These are phyloP conservation scores for Mergus octosetaceus DNA, from an alignment of 2,797 vertebrate species.

Conservation along the genomic window DNA sequence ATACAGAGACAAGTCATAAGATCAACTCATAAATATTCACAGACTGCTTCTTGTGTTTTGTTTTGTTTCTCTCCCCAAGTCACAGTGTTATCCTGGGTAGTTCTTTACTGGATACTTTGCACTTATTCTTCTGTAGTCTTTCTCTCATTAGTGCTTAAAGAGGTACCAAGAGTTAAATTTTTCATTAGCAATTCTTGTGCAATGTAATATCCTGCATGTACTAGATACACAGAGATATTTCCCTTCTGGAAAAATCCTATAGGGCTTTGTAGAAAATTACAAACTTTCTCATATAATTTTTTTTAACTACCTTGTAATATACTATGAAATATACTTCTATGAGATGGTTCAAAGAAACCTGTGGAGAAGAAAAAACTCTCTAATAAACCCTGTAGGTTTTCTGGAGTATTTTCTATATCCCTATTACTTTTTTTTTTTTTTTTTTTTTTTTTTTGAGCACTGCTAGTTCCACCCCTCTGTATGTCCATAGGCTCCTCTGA, in stretches of 20 bases:
- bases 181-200: conserved; percentile 71
- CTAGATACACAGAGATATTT: conserved; percentile 47
- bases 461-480: background rate
- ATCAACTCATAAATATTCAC: conserved; percentile 80
- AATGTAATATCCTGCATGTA: conserved; percentile 56
- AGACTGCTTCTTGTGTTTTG: conserved; percentile 46
- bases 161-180: conserved; percentile 71
- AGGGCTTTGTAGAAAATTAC: conserved; percentile 46
- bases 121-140: conserved; percentile 52
- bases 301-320: conserved; percentile 29
- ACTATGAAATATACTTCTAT: conserved; percentile 24
- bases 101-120: conserved; percentile 54
- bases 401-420: conserved; percentile 18
- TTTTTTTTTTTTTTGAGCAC: conserved; percentile 20
- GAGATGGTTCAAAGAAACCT: conserved; percentile 3
- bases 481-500: background rate
- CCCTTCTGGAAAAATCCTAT: conserved; percentile 56
- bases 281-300: conserved; percentile 54
- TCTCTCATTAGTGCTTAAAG: conserved; percentile 71
- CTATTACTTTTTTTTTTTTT: conserved; percentile 21
- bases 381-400: conserved; percentile 15
- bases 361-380: conserved; percentile 15
- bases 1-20: conserved; percentile 75
- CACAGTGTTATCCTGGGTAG: conserved; percentile 32
- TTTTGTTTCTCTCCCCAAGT: conserved; percentile 18